These are phyloP conservation scores for Ophion costatus DNA, from an alignment of 2,888 invertebrate species.

Conservation along the genomic window DNA sequence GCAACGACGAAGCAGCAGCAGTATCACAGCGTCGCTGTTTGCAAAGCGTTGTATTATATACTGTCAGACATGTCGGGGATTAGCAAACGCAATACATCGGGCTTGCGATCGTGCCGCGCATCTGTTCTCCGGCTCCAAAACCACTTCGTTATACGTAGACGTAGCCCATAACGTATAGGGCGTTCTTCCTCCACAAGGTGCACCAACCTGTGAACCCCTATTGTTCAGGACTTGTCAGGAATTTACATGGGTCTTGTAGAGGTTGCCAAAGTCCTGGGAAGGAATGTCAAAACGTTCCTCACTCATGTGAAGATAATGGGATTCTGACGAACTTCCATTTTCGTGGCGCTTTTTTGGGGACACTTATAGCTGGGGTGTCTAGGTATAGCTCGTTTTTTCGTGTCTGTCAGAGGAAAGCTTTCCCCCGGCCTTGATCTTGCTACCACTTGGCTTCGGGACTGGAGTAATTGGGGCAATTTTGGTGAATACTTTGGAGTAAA, in stretches of 20 bases:
- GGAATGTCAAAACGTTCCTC: neutral
- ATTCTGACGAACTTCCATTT: neutral
- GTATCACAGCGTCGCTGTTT: constrained; percentile 72
- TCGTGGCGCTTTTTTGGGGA: too few relatives aligned
- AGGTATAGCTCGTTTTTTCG: too few relatives aligned
- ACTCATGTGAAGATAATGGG: neutral
- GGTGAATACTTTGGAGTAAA: too few relatives aligned
- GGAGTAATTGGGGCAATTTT: too few relatives aligned
- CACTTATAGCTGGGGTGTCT: too few relatives aligned
- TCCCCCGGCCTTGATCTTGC: too few relatives aligned
- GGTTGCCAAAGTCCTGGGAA: neutral
- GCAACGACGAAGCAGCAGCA: constrained; percentile 31
- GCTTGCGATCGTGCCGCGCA: constrained; percentile 81
- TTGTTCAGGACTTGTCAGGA: neutral
- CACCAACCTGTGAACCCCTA: neutral
- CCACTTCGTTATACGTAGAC: constrained; percentile 38
- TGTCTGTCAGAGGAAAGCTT: too few relatives aligned
- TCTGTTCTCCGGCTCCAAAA: constrained; percentile 76
- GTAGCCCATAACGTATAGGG: neutral
- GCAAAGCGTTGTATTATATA: constrained; percentile 82
- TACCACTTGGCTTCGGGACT: too few relatives aligned
- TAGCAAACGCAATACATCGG: constrained; percentile 82
- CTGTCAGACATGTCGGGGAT: constrained; percentile 82
- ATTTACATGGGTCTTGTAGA: neutral
- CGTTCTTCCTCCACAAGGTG: neutral